Base-by-base conservation (phyloP, 2,888 invertebrate genomes). In the Drosophila trichaetosa region DNA sequence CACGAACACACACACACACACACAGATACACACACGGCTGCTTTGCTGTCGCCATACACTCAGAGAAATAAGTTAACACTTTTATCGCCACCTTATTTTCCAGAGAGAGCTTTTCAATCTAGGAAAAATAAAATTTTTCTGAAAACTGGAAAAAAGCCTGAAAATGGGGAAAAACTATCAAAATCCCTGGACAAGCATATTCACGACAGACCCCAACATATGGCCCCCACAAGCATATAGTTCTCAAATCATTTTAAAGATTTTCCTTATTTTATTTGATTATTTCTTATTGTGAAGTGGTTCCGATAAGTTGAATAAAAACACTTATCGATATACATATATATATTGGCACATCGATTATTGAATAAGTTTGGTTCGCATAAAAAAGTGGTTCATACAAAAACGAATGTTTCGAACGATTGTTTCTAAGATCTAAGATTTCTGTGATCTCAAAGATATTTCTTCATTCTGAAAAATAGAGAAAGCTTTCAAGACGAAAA, bases 21-120 rank as follows among this genome's bases (percentile, higher is more conserved):
- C 69, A 74, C 73, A 75, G 73, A 87, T 79, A 82, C 74, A 84
- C 72, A 46, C 46, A 46, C 24, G 21, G 21, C 46, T 16, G 46
- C 16, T 24, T 46, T 46, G 24, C 46, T 16, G 24, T 24, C 24
- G 24, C 24, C 24, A 8, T 46, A 46, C 46, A 46, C 24, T 46
- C 16, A 24, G 16, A 7, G 10, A 46, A 46, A 46, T 46, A 24
- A 8, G 4, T 24, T 2, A 4, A 4, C 4, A 24, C 2, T 24
- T 46, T 46, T 24, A 11, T 16, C 4, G 46, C 4, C 46, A 46
- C 8, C 2, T 46, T 46, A 4, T 46, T 46, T 21, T 46, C 10
- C 10, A 40, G n/a, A 11, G 11, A 40, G 11, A 2, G n/a, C 40
- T 5, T 40, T n/a, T 10, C n/a, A 31, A 31, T 29, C 29, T 7